These are phyloP conservation scores for Pemphredon lugubris DNA, from an alignment of 2,888 invertebrate genomes.

Conservation along the genomic window DNA sequence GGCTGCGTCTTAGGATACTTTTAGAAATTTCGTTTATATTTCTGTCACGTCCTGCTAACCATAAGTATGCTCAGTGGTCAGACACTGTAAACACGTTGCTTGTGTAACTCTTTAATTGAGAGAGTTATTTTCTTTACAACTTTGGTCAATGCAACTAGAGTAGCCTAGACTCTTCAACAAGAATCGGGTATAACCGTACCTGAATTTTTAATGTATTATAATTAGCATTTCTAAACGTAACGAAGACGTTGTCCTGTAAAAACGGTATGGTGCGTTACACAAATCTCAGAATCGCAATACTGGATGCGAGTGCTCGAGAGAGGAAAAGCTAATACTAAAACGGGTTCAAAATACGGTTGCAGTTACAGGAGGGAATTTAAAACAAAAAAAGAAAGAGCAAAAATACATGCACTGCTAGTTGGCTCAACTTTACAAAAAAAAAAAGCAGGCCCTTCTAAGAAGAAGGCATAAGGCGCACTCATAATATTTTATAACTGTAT, in stretches of 20 bases:
- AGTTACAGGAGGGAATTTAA: constrained; percentile 75
- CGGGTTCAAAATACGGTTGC: constrained; percentile 75
- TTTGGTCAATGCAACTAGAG: constrained; percentile 41
- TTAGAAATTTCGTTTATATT: constrained; percentile 63
- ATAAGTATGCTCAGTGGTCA: constrained; percentile 29
- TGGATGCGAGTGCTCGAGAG: constrained; percentile 58
- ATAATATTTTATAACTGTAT: constrained; percentile 80
- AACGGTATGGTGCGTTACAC: constrained; percentile 57
- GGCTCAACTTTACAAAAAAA: constrained; percentile 44
- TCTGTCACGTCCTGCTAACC: constrained; percentile 37
- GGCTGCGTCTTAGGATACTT: constrained; percentile 69
- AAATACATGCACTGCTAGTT: constrained; percentile 32
- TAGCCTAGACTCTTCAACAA: constrained; percentile 37
- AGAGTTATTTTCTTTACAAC: constrained; percentile 45
- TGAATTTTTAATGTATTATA: constrained; percentile 50
- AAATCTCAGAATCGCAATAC: constrained; percentile 55
- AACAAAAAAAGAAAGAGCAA: constrained; percentile 52
- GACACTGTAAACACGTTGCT: constrained; percentile 35
- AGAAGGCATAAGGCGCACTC: constrained; percentile 73
- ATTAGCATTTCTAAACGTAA: constrained; percentile 67
- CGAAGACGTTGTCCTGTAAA: constrained; percentile 69
- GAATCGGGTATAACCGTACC: constrained; percentile 51
- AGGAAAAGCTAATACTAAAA: constrained; percentile 39
- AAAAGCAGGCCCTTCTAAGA: constrained; percentile 61
- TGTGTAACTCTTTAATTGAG: constrained; percentile 29